A percentile compares a stretch with the other conserved stretches of the same genome.
Conservation (phyloP, 2,113 vertebrate genomes). For the Barnardius zonarius region DNA sequence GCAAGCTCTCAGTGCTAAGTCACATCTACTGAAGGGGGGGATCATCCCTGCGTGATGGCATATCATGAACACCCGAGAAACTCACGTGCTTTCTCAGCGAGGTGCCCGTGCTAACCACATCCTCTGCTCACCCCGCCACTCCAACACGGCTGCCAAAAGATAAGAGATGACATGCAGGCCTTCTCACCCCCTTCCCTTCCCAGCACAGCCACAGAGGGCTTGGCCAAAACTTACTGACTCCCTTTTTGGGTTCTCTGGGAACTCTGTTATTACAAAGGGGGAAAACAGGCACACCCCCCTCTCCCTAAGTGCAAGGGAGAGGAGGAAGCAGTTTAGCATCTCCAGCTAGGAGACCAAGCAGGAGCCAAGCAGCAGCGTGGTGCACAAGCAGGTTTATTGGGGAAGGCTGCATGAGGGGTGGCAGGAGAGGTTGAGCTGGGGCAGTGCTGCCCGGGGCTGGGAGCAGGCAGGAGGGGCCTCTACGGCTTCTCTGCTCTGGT, state of each 20-base stretch:
- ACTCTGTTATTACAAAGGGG: not conserved
- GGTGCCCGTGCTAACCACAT: constrained; percentile 29
- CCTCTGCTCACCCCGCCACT: not conserved
- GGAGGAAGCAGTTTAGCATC: not conserved
- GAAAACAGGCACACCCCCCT: not conserved
- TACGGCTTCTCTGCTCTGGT: not conserved
- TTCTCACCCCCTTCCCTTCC: not conserved
- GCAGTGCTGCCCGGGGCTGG: rapidly evolving
- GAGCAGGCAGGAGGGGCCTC: not conserved
- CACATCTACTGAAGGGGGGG: not conserved
- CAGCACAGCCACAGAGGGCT: rapidly evolving
- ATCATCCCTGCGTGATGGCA: not conserved
- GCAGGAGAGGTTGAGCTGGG: not conserved
- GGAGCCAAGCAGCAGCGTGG: not conserved
- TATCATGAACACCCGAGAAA: not conserved
- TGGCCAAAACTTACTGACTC: rapidly evolving
- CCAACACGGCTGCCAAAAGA: rapidly evolving
- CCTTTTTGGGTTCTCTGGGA: not conserved
- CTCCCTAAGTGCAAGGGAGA: not conserved
- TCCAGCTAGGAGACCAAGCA: not conserved
- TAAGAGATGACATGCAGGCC: rapidly evolving
- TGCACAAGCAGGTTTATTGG: not conserved
- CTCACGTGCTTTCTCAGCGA: not conserved
- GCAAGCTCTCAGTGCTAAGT: not conserved
- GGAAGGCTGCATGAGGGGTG: not conserved